Evolutionary conservation across 2,797 vertebrate genomes (phyloP).

Genomic region (Falco biarmicus): DNA sequence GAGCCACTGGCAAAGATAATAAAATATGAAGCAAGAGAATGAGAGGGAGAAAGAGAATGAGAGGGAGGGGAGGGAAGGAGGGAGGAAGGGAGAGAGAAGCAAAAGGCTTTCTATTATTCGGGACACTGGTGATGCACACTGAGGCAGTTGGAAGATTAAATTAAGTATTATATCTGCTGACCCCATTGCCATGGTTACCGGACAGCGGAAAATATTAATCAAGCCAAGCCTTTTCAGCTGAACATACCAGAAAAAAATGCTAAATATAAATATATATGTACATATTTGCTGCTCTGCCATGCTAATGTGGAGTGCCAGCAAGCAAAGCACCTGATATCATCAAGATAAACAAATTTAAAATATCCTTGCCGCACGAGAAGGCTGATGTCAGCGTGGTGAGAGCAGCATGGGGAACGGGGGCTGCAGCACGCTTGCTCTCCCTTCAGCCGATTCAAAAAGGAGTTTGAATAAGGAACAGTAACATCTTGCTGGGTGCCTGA

Average conservation of each 20-base stretch:
- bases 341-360: conserved; percentile 66
- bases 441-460: background rate
- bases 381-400: conserved; percentile 36
- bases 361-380: conserved; percentile 19
- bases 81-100: conserved; percentile 79
- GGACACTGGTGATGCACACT: conserved; percentile 94
- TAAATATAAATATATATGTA: conserved; percentile 82
- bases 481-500: background rate
- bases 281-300: conserved; percentile 56
- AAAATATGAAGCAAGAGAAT: conserved; percentile 79
- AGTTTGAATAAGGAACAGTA: background rate
- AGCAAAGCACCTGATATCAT: conserved; percentile 49
- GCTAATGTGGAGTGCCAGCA: conserved; percentile 58
- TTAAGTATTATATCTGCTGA: conserved; percentile 99
- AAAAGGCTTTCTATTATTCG: conserved; percentile 91
- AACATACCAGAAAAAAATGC: conserved; percentile 78
- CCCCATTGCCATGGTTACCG: conserved; percentile 99
- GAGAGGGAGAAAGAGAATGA: conserved; percentile 63
- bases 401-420: background rate
- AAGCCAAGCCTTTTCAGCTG: conserved; percentile 87
- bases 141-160: conserved; percentile 99
- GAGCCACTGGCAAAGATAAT: conserved; percentile 79
- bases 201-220: conserved; percentile 99
- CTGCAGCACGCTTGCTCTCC: conserved; percentile 1
- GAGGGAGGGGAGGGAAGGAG: conserved; percentile 75